A percentile compares a stretch with the other conserved stretches of the same genome.
Evolutionary conservation across 2,797 vertebrate genomes (phyloP).

Genomic region (Microtus obscurus): DNA sequence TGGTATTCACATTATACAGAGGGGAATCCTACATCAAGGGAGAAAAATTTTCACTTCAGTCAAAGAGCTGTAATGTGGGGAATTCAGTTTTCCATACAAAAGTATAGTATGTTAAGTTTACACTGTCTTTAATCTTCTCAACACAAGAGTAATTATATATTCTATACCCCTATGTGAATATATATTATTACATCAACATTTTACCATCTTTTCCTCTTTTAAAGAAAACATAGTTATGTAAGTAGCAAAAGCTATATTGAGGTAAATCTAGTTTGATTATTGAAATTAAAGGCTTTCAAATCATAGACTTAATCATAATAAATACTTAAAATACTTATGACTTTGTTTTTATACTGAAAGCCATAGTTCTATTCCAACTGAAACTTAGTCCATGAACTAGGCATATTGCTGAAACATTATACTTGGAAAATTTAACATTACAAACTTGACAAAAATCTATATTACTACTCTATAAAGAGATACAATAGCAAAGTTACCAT

Average conservation of each 20-base stretch:
- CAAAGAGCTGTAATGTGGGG: accelerated
- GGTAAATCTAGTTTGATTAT: not conserved
- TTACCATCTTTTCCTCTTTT: not conserved
- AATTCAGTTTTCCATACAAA: not conserved
- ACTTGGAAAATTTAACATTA: accelerated
- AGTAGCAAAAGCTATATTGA: not conserved
- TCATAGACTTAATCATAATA: not conserved
- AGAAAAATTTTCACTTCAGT: not conserved
- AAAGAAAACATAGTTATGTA: not conserved
- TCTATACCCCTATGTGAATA: not conserved
- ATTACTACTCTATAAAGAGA: not conserved
- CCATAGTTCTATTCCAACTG: not conserved
- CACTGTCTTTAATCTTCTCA: not conserved
- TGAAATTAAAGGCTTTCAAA: not conserved
- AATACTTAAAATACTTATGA: not conserved
- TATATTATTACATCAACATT: not conserved
- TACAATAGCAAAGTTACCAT: not conserved
- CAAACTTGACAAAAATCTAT: not conserved
- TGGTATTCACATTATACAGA: too few relatives aligned
- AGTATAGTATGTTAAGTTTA: not conserved
- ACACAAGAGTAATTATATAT: not conserved
- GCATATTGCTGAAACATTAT: not conserved
- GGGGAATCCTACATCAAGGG: too few relatives aligned
- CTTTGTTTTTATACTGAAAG: not conserved
- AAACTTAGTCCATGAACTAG: accelerated